A percentile compares a stretch with the other conserved stretches of the same genome.
Evolutionary conservation across 2,888 invertebrate genomes (phyloP).

Genomic region (Gnatocerus cornutus): DNA sequence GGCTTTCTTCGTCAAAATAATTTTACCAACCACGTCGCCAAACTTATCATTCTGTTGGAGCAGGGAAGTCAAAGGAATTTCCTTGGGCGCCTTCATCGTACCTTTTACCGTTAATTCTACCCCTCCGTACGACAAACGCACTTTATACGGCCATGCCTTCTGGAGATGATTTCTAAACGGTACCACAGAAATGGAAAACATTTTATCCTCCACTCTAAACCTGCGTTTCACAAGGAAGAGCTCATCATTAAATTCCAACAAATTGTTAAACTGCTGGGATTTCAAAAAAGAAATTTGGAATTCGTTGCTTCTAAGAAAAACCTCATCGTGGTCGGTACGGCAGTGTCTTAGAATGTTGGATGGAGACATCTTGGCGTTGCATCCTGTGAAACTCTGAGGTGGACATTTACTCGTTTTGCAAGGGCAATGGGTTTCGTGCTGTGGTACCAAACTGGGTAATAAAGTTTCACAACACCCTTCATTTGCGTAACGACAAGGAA

Average conservation of each 20-base stretch:
- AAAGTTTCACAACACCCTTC: neutral
- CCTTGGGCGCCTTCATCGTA: neutral
- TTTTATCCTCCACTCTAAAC: neutral
- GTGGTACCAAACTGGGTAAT: neutral
- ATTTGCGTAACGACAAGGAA: constrained; percentile 1
- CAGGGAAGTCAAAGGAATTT: neutral
- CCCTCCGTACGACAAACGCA: neutral
- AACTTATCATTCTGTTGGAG: neutral
- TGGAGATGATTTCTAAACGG: neutral
- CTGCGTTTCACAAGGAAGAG: neutral
- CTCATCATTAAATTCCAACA: neutral
- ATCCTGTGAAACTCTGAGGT: neutral
- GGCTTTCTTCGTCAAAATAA: neutral
- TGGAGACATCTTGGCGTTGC: neutral
- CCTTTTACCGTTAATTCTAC: neutral
- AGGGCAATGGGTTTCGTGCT: neutral
- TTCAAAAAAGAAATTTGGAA: neutral
- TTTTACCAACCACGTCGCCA: neutral
- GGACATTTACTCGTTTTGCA: neutral
- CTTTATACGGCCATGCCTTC: neutral
- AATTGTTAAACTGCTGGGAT: neutral
- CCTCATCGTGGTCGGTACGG: neutral
- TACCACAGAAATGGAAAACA: neutral
- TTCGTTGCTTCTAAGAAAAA: neutral
- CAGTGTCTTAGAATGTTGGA: neutral